Evolutionary conservation across 2,113 vertebrate species (phyloP).

Genomic region (Takifugu bimaculatus): DNA sequence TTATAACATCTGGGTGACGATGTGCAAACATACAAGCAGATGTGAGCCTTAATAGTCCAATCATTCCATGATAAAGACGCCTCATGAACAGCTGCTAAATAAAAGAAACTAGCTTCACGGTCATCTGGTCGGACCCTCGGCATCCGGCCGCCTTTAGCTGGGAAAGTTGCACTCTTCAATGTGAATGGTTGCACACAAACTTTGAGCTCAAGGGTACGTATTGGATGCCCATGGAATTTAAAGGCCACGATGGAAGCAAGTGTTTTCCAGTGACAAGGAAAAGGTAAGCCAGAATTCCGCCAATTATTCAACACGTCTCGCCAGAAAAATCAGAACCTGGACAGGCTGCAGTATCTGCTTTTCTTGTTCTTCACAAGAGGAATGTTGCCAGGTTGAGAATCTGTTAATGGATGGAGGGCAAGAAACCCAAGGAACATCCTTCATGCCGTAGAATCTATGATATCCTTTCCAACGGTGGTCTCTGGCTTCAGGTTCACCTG

Average conservation of each 20-base stretch:
- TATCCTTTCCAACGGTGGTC: no score
- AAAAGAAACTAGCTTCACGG: conserved; percentile 4
- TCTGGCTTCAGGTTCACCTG: no score
- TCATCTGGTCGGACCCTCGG: conserved; percentile 4
- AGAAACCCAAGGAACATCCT: no score
- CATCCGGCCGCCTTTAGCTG: neutral
- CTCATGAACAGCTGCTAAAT: neutral
- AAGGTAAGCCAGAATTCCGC: conserved; percentile 55
- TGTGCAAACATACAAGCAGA: no score
- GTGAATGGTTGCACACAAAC: conserved; percentile 16
- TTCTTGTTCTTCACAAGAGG: neutral
- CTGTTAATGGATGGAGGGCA: no score
- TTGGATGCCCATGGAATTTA: conserved; percentile 43
- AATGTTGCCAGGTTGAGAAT: neutral
- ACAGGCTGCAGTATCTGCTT: neutral
- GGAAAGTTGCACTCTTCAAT: conserved; percentile 4
- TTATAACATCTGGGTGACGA: no score
- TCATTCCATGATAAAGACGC: neutral
- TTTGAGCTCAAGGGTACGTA: conserved; percentile 15
- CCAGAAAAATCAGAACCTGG: neutral
- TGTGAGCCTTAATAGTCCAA: no score
- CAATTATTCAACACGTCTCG: neutral
- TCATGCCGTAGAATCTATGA: no score
- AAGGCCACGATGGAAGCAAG: conserved; percentile 35
- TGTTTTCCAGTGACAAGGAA: conserved; percentile 35